Base-by-base conservation (phyloP, 2,113 vertebrate species). In the Scomber japonicus region DNA sequence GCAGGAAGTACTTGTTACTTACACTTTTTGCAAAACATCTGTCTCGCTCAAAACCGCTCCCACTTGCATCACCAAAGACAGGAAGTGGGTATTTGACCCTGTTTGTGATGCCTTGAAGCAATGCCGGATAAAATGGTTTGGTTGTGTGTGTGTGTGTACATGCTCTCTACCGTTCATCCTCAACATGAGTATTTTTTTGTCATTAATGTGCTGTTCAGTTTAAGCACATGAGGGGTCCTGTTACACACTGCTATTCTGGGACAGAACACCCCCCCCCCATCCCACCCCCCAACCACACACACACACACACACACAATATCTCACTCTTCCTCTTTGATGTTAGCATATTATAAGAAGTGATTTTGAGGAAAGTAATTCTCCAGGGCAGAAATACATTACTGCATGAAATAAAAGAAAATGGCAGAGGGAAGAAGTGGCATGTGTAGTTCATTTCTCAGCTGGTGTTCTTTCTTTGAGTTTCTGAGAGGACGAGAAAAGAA, bases 181-280 rank as follows among this genome's bases (percentile, higher is more conserved):
- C 27, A 40, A 16, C 44, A 1, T 57, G 59, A 30, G 57, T 35
- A 16, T 68, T 56, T 78, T 78, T 60, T 59, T 46, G 59, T 75
- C 71, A 53, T 79, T 15, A 13, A 3, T 71, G 68, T 49, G 72
- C 64, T 78, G 59, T 57, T 79, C 55, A 53, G 70, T 82, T 77
- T 73, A 66, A 6, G 66, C 70, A 67, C 83, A 81, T 27, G 12
- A 62, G 81, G 82, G 56, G 56, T 91, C 87, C 67, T 51, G 84
- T 93, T 91, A 91, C 89, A 78, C 61, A 81, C 78, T 49, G 87
- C 87, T 90, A 88, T 92, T 92, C 80, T 90, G 79, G 85, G 88
- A 82, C 81, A 79, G 48, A 75, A 64, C 24, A 2, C 24, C 24
- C 24, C 1, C 24, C 24, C 24, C 24, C 24, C 24, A 27, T 0